Conservation (phyloP, 2,888 invertebrate species). For the Eupithecia inturbata region DNA sequence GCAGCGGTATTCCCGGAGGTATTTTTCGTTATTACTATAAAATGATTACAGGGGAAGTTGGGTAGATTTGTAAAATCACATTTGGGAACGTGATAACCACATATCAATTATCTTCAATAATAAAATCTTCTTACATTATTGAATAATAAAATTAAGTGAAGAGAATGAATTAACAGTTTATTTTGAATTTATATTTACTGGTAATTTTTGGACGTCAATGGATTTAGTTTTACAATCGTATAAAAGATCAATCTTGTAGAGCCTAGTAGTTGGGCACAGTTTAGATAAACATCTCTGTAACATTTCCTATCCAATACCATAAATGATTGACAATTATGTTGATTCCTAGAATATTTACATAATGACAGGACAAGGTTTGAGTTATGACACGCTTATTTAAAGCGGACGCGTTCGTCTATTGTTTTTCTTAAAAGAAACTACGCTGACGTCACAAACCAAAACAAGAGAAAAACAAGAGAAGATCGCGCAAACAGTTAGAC, state of each 20-base stretch:
- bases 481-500: neutral
- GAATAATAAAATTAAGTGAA: neutral
- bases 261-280: too few relatives aligned
- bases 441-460: neutral
- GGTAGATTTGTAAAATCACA: neutral
- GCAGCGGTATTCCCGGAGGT: conserved; percentile 31
- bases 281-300: too few relatives aligned
- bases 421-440: neutral
- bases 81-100: neutral
- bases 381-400: too few relatives aligned
- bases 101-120: neutral
- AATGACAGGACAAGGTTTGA: neutral
- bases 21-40: conserved; percentile 24
- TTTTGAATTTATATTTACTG: neutral
- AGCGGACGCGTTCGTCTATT: neutral
- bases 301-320: too few relatives aligned
- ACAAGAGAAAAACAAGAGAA: neutral
- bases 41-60: conserved; percentile 5
- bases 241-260: too few relatives aligned
- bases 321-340: too few relatives aligned
- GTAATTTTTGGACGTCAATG: too few relatives aligned
- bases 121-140: too few relatives aligned
- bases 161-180: neutral
- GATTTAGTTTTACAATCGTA: too few relatives aligned
- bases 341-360: too few relatives aligned